A percentile compares a stretch with the other conserved stretches of the same genome.
Conservation (phyloP, 2,888 invertebrate genomes). For the Catocala nupta region DNA sequence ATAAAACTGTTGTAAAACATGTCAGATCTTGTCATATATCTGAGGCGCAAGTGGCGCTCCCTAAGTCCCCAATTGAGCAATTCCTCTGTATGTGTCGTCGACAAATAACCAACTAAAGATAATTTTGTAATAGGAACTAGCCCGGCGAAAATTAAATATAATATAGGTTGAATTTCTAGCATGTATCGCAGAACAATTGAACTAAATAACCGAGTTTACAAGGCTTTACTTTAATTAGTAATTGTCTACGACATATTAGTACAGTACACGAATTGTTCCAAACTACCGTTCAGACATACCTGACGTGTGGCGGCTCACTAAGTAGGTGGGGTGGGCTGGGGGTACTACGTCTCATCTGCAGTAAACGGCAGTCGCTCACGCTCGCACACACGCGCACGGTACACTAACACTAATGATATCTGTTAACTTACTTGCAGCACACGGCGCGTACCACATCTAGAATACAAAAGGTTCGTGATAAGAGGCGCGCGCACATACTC, state of each 20-base stretch:
- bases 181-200: not conserved
- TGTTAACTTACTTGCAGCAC: constrained; percentile 26
- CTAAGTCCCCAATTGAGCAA: no score
- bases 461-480: constrained; percentile 17
- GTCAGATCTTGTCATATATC: no score
- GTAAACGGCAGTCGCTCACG: constrained; percentile 7
- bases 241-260: not conserved
- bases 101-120: no score
- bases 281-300: constrained; percentile 9
- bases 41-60: no score
- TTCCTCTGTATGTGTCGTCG: no score
- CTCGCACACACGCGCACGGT: constrained; percentile 9
- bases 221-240: not conserved
- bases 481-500: not conserved
- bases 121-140: no score
- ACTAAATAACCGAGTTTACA: not conserved
- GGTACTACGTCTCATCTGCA: not conserved
- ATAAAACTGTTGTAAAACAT: no score
- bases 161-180: no score
- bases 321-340: not conserved
- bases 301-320: not conserved
- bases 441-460: constrained; percentile 23
- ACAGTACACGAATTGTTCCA: not conserved
- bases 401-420: constrained; percentile 23
- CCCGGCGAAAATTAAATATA: no score